These are phyloP conservation scores for Cantharis rufa DNA, from an alignment of 2,888 invertebrate genomes.

Conservation along the genomic window DNA sequence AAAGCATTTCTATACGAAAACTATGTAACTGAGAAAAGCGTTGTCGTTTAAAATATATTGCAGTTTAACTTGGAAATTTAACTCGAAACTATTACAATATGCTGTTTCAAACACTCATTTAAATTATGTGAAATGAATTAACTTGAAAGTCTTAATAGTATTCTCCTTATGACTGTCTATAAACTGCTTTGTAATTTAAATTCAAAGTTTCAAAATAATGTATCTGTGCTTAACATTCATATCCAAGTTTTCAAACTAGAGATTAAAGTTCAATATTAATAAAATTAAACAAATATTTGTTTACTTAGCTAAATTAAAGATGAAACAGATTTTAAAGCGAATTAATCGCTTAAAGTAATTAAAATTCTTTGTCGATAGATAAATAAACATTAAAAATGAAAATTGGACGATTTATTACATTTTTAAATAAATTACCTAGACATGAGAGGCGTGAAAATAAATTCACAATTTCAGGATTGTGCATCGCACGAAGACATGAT, in stretches of 20 bases:
- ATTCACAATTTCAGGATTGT: slow-evolving; percentile 9
- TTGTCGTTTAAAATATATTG: slow-evolving; percentile 23
- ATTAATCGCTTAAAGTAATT: not conserved
- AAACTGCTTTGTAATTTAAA: slow-evolving; percentile 11
- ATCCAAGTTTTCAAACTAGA: not conserved
- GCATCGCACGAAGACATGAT: slow-evolving; percentile 5
- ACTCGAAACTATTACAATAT: slow-evolving; percentile 18
- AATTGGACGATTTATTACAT: not conserved
- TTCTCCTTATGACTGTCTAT: slow-evolving; percentile 9
- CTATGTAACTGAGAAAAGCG: slow-evolving; percentile 10
- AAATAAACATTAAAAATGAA: not conserved
- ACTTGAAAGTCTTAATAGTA: slow-evolving; percentile 3
- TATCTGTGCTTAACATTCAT: not conserved
- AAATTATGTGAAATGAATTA: slow-evolving; percentile 21
- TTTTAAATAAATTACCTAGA: not conserved
- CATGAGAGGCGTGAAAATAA: slow-evolving; percentile 4
- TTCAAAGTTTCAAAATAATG: not conserved
- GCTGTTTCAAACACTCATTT: slow-evolving; percentile 15
- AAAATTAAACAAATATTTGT: not conserved
- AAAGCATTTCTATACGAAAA: slow-evolving; percentile 11
- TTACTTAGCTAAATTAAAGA: not conserved
- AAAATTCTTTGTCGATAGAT: not conserved
- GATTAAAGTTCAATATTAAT: not conserved
- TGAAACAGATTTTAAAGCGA: not conserved
- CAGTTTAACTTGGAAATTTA: slow-evolving; percentile 17